A percentile compares a stretch with the other conserved stretches of the same genome.
Evolutionary conservation across 2,888 invertebrate species (phyloP).

Genomic region (Vanessa cardui): DNA sequence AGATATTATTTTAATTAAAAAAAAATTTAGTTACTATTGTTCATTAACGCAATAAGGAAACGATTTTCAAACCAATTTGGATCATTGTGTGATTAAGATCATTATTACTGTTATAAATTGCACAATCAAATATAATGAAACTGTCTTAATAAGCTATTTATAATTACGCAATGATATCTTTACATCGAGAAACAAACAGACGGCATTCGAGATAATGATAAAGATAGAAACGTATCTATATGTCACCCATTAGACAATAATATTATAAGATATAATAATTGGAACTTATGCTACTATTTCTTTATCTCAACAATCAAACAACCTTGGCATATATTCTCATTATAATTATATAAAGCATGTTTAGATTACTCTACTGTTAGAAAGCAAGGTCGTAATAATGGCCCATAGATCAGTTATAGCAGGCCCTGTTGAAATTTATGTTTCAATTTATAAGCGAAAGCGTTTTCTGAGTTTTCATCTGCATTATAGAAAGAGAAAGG

Average conservation of each 20-base stretch:
- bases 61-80: neutral
- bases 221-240: slow-evolving; percentile 41
- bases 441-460: neutral
- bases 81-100: slow-evolving; percentile 23
- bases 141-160: slow-evolving; percentile 32
- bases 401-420: slow-evolving; percentile 20
- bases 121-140: slow-evolving; percentile 33
- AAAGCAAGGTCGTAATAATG: slow-evolving; percentile 72
- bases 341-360: slow-evolving; percentile 69
- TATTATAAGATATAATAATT: slow-evolving; percentile 50
- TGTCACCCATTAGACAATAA: slow-evolving; percentile 47
- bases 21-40: too few species aligned
- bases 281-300: slow-evolving; percentile 47
- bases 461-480: neutral
- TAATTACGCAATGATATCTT: slow-evolving; percentile 56
- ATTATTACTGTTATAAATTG: slow-evolving; percentile 22
- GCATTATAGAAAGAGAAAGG: too few species aligned
- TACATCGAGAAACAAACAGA: slow-evolving; percentile 68
- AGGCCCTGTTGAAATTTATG: neutral
- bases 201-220: slow-evolving; percentile 59
- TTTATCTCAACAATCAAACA: slow-evolving; percentile 66
- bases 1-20: too few species aligned
- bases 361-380: slow-evolving; percentile 64
- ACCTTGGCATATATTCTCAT: slow-evolving; percentile 71
- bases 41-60: neutral